Percentiles rank a stretch among this genome's conserved stretches.
phyloP scores from a whole-genome alignment of 2,113 vertebrate species.

The Rhinolophus ferrumequinum region DNA sequence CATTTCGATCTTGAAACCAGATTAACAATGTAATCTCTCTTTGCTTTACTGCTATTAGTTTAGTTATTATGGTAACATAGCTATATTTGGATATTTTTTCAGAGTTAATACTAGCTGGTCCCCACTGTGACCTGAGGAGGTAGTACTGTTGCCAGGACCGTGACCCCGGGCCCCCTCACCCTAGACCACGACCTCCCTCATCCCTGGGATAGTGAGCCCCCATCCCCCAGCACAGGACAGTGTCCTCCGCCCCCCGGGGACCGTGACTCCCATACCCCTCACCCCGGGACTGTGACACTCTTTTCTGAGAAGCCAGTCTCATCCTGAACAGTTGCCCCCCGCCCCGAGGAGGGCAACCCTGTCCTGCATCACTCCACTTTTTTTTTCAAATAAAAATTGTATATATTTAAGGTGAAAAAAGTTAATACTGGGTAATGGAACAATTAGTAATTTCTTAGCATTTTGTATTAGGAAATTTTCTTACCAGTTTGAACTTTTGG shows the following conservation, averaged over 20 bases:
- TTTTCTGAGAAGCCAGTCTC: neutral
- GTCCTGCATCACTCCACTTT: neutral
- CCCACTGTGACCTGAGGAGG: no score
- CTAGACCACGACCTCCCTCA: no score
- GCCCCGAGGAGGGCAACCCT: neutral
- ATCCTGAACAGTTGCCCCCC: neutral
- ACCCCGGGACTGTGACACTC: neutral
- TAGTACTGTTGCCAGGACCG: no score
- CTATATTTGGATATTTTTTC: neutral
- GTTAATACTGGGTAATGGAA: neutral
- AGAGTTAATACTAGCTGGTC: neutral
- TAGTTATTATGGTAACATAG: neutral
- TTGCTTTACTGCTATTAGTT: neutral
- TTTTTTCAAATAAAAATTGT: neutral
- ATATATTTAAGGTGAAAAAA: no score
- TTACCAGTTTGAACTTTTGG: neutral
- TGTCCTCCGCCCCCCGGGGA: no score
- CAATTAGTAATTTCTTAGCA: neutral
- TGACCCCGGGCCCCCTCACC: no score
- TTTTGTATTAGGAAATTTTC: slow-evolving; percentile 29
- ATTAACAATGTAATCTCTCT: slow-evolving; percentile 24
- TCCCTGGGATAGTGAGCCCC: no score
- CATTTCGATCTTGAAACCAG: slow-evolving; percentile 4
- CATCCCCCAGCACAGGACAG: no score
- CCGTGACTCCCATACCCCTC: no score